Evolutionary conservation across 23 tunicate species (phyloP), one percentile per base, ranked within the genome.

Genomic region (Aplidium turbinatum): DNA sequence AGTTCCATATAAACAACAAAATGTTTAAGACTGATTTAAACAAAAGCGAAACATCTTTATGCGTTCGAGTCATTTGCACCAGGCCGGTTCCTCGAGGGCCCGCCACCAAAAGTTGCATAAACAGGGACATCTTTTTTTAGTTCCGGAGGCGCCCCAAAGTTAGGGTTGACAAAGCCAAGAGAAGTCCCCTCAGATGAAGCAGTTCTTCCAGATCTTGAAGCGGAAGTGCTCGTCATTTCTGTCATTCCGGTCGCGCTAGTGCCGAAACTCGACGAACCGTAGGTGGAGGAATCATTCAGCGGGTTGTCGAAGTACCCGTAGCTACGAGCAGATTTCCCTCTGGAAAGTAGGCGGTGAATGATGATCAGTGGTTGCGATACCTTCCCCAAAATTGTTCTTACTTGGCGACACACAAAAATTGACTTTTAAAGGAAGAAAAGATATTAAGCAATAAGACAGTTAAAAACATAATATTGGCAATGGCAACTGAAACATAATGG

Each of bases 261-360:
- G 9, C 83, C 75, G 16, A 78, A 66, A 66, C 75, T 65, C 18
- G 83, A 78, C 16, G 83, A 65, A 21, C 65, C 75, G 52, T 78
- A 78, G 21, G 75, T 31, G 27, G 84, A 67, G 4, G 84, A 42
- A 38, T 63, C 72, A 35, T 68, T 61, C 67, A 78, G 4, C 33
- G 93, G 93, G 28, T 70, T 85, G 58, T 71, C 80, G 68, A 47
- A 85, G 13, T 80, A 71, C 20, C 84, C 38, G 16, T 33, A 27
- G n/a, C n/a, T n/a, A n/a, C n/a, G n/a, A n/a, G n/a, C n/a, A n/a
- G n/a, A n/a, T n/a, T n/a, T n/a, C n/a, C n/a, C n/a, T n/a, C n/a
- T n/a, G n/a, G n/a, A n/a, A n/a, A n/a, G n/a, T n/a, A n/a, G n/a
- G n/a, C n/a, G n/a, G n/a, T n/a, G n/a, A n/a, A n/a, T n/a, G n/a